Conservation (phyloP, 2,113 vertebrate species). For the Passerina amoena region DNA sequence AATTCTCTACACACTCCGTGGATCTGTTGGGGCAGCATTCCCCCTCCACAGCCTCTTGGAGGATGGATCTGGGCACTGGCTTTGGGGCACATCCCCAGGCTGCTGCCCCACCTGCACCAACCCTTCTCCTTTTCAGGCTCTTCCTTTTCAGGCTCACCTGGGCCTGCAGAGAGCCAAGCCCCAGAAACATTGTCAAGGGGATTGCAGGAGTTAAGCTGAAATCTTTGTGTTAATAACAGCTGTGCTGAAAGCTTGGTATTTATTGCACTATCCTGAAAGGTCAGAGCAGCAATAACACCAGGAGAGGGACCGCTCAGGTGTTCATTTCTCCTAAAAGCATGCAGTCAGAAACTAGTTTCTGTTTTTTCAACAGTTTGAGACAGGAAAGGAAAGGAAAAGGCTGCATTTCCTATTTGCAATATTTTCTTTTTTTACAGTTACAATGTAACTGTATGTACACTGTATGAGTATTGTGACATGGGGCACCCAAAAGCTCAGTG, state of each 20-base stretch:
- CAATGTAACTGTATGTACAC: not conserved
- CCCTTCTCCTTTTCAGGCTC: not conserved
- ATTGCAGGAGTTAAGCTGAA: not conserved
- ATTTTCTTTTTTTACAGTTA: not conserved
- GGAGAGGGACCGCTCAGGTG: not conserved
- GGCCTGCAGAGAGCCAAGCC: not conserved
- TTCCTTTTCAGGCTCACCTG: not conserved
- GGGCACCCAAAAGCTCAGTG: not conserved
- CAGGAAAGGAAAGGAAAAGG: not conserved
- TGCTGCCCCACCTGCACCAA: not conserved
- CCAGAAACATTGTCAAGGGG: not conserved
- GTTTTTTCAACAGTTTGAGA: not conserved
- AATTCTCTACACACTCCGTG: not conserved
- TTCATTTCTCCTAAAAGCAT: not conserved
- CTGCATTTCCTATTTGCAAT: not conserved
- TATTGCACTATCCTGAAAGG: not conserved
- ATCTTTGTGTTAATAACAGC: not conserved
- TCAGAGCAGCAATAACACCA: rapidly evolving
- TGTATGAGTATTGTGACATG: too few relatives aligned
- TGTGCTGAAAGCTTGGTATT: not conserved
- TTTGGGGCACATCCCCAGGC: not conserved
- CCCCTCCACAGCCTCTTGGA: rapidly evolving
- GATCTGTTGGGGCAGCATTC: not conserved
- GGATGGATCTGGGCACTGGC: not conserved
- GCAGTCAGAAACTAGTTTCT: not conserved